Evolutionary conservation across 1,140 invertebrate species (phyloP).

Genomic region (Delia radicum): DNA sequence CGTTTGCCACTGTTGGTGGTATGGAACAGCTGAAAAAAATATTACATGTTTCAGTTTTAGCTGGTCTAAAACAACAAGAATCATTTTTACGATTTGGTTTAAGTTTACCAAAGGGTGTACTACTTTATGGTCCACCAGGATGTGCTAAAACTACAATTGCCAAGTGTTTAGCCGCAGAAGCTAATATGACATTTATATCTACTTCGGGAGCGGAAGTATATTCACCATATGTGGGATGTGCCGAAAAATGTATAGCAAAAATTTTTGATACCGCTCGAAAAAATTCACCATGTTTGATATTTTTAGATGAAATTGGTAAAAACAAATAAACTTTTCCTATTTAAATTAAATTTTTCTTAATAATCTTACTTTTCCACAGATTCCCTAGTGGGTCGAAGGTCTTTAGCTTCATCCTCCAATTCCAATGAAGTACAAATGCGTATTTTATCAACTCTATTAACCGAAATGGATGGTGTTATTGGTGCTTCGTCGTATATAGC

Average conservation of each 20-base stretch:
- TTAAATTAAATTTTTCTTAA: background rate
- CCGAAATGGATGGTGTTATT: constrained; percentile 70
- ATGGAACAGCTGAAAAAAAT: constrained; percentile 64
- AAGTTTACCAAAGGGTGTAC: constrained; percentile 59
- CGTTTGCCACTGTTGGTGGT: constrained; percentile 68
- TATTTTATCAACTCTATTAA: constrained; percentile 67
- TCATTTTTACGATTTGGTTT: constrained; percentile 64
- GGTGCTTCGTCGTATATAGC: background rate
- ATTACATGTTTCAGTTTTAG: constrained; percentile 64
- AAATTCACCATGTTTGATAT: constrained; percentile 69
- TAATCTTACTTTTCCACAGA: constrained; percentile 55
- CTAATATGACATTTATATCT: constrained; percentile 64
- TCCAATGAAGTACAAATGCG: constrained; percentile 62
- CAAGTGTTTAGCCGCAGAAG: constrained; percentile 65
- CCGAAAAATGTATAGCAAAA: constrained; percentile 63
- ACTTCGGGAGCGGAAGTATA: constrained; percentile 68
- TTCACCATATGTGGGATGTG: constrained; percentile 69
- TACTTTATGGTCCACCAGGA: constrained; percentile 76
- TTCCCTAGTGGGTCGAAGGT: constrained; percentile 61
- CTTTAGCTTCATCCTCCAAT: constrained; percentile 43
- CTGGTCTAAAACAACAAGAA: constrained; percentile 66
- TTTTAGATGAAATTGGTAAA: constrained; percentile 74
- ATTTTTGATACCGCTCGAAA: constrained; percentile 68
- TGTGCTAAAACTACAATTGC: constrained; percentile 75
- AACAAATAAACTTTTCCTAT: background rate